Percentiles rank a stretch among this genome's conserved stretches.
These are phyloP conservation scores for Plectropomus leopardus DNA, from an alignment of 2,113 vertebrate genomes.

Conservation along the genomic window DNA sequence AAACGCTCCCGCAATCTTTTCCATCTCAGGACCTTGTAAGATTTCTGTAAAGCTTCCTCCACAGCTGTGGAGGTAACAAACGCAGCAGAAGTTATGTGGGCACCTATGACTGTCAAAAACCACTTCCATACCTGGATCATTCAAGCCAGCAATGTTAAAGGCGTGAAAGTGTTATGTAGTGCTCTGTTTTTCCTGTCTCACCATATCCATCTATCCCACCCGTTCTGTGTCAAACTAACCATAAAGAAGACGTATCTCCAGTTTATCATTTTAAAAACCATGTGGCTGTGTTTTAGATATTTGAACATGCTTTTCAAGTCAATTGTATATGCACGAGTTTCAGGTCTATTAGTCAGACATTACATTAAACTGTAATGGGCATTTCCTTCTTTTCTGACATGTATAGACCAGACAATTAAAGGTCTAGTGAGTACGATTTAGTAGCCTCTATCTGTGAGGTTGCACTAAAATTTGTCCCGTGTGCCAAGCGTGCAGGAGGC, in stretches of 20 bases:
- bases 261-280: neutral
- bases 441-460: too few relatives aligned
- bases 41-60: slow-evolving; percentile 30
- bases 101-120: neutral
- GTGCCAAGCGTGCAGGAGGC: too few relatives aligned
- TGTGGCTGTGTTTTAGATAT: neutral
- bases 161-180: neutral
- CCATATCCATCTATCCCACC: neutral
- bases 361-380: neutral
- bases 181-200: neutral
- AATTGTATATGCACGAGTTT: too few relatives aligned
- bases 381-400: neutral
- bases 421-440: too few relatives aligned
- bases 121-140: neutral
- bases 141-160: neutral
- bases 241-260: too few relatives aligned
- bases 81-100: slow-evolving; percentile 1
- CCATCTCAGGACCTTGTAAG: slow-evolving; percentile 16
- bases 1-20: slow-evolving; percentile 36
- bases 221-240: too few relatives aligned
- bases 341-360: neutral
- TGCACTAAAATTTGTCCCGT: too few relatives aligned
- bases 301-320: too few relatives aligned
- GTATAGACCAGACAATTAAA: neutral
- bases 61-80: slow-evolving; percentile 31